A percentile compares a stretch with the other conserved stretches of the same genome.
phyloP scores from a whole-genome alignment of 2,113 vertebrate genomes.

The Capreolus pygargus region DNA sequence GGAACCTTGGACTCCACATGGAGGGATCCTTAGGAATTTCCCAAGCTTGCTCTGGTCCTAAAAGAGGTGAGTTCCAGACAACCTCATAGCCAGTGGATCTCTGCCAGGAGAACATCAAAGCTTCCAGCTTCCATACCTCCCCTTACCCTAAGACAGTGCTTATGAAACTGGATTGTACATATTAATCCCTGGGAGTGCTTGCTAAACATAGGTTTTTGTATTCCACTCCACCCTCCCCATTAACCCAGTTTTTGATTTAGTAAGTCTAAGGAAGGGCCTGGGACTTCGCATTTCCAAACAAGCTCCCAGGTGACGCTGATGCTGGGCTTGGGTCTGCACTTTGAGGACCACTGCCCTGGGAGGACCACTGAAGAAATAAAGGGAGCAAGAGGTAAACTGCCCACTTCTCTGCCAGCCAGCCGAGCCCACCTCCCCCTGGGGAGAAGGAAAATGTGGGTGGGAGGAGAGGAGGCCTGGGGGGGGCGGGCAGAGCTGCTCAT shows the following conservation, averaged over 20 bases:
- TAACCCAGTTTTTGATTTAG: neutral
- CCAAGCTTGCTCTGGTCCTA: neutral
- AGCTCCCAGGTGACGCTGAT: neutral
- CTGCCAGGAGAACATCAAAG: neutral
- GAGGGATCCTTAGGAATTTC: neutral
- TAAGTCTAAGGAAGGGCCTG: neutral
- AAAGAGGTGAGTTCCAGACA: neutral
- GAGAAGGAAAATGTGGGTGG: neutral
- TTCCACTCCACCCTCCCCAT: fast-evolving
- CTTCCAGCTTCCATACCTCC: neutral
- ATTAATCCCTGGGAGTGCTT: neutral
- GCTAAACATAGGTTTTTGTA: neutral
- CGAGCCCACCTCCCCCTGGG: neutral
- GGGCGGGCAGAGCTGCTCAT: neutral
- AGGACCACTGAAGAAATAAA: neutral
- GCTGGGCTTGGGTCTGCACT: neutral
- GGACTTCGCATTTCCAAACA: neutral
- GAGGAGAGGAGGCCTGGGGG: neutral
- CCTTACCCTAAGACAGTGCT: neutral
- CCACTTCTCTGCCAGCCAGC: neutral
- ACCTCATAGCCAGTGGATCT: neutral
- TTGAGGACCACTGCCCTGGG: neutral
- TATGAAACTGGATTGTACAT: neutral
- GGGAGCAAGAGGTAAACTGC: neutral
- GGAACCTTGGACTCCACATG: neutral